Base-by-base conservation (phyloP, 2,797 vertebrate species). In the Bryconaethiops microstoma region DNA sequence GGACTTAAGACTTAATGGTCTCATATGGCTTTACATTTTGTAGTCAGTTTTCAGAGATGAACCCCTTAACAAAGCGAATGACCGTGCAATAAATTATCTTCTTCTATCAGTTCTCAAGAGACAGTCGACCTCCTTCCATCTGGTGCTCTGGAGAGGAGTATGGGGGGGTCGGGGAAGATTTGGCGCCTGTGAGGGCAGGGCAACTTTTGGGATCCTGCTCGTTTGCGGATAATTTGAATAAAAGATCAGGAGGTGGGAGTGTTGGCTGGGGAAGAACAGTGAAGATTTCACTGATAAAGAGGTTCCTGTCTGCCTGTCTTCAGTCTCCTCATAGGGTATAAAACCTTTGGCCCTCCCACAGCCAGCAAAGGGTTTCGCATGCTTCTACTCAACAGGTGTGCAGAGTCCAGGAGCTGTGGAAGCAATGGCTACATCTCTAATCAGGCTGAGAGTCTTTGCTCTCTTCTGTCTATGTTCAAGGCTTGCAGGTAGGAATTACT, bases 101-200 rank as follows among this genome's bases (percentile, higher is more conserved):
- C 83, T 76, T 80, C 75, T 76, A 91, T 91, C 88, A 85, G 76
- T 77, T 85, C 82, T 79, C 79, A 57, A 70, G 88, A 84, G 79
- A 87, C 81, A 68, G 70, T 83, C 84, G 68, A 83, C 83, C 83
- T 87, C 80, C 86, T 87, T 90, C 89, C 86, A 92, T 92, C 91
- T 85, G 86, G 87, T 76, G 67, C 81, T 87, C 40, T 63, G 76
- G 76, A 78, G 67, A 74, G 48, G 76, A 73, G 65, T 48, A n/a
- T 1, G 70, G 57, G 64, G 78, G 72, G 77, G 21, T 13, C 1
- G 19, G 19, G 67, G 40, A n/a, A 21, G 35, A 50, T 59, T 82
- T 80, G 84, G 85, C 86, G 89, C 88, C 87, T 84, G 77, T 21
- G 7, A 73, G 85, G 88, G 83, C 74, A 81, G 89, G 82, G 80